These are phyloP conservation scores for Parambassis ranga DNA, from an alignment of 2,797 vertebrate species.

Conservation along the genomic window DNA sequence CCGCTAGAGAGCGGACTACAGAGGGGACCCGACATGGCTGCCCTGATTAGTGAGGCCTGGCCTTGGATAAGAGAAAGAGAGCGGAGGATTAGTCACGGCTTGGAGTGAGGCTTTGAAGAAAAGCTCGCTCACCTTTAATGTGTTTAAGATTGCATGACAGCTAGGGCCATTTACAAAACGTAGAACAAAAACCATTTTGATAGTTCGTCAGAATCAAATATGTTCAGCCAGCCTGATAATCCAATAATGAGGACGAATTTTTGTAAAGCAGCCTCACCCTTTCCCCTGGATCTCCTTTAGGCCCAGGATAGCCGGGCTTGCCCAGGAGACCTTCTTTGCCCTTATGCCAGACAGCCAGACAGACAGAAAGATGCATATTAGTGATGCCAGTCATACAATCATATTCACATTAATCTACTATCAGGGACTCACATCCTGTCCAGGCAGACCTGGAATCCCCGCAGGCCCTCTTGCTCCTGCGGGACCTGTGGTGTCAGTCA, in stretches of 20 bases:
- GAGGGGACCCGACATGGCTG: constrained; percentile 48
- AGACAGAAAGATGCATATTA: constrained; percentile 10
- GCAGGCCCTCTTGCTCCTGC: constrained; percentile 83
- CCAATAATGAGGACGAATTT: constrained; percentile 16
- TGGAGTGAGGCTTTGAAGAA: constrained; percentile 64
- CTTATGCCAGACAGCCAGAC: constrained; percentile 55
- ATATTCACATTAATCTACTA: background rate
- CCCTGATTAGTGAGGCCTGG: constrained; percentile 62
- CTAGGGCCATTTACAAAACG: constrained; percentile 40
- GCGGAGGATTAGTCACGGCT: constrained; percentile 66
- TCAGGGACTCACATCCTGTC: constrained; percentile 70
- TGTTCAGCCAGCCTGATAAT: constrained; percentile 37
- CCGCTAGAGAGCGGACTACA: constrained; percentile 43
- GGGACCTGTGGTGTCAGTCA: constrained; percentile 65
- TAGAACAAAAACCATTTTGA: constrained; percentile 49
- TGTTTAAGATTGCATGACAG: constrained; percentile 58
- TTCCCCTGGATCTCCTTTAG: constrained; percentile 84
- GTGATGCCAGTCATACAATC: background rate
- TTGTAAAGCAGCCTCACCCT: constrained; percentile 71
- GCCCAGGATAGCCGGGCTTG: constrained; percentile 71
- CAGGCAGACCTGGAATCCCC: constrained; percentile 79
- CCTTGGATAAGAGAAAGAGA: constrained; percentile 28
- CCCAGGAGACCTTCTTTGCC: constrained; percentile 80
- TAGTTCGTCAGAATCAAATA: constrained; percentile 44
- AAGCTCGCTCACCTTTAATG: constrained; percentile 61